These are phyloP conservation scores for Trissolcus brochymenae DNA, from an alignment of 2,888 invertebrate species.

Conservation along the genomic window DNA sequence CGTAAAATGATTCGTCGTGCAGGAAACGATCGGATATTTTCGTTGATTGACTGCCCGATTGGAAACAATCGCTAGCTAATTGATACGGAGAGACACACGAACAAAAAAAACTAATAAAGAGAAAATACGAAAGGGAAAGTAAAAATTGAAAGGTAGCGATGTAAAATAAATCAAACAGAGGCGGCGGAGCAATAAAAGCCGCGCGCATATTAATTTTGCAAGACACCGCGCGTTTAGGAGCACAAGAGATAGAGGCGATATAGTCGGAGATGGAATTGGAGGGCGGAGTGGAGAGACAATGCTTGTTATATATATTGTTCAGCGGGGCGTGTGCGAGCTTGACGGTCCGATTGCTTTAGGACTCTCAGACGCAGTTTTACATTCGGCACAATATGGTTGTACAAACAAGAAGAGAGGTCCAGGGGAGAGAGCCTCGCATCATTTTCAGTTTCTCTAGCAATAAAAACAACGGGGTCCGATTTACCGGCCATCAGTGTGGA, in stretches of 20 bases:
- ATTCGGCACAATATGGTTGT: constrained; percentile 49
- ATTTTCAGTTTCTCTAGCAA: constrained; percentile 40
- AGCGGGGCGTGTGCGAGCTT: constrained; percentile 54
- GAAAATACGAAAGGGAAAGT: not conserved
- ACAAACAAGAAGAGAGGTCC: constrained; percentile 21
- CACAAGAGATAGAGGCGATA: constrained; percentile 68
- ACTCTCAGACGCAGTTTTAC: constrained; percentile 34
- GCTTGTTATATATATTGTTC: constrained; percentile 72
- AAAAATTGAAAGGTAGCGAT: constrained; percentile 30
- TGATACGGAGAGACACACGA: too few species aligned
- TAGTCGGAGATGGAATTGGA: constrained; percentile 65
- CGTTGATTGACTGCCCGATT: too few species aligned
- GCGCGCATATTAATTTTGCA: constrained; percentile 44
- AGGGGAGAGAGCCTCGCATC: constrained; percentile 10
- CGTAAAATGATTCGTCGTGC: too few species aligned
- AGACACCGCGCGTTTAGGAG: constrained; percentile 56
- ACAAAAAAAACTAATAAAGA: not conserved
- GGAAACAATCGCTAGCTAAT: too few species aligned
- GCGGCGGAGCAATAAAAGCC: constrained; percentile 32
- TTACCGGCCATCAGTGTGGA: constrained; percentile 30
- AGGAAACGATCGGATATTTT: too few species aligned
- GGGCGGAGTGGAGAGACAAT: constrained; percentile 72
- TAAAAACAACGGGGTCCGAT: constrained; percentile 46
- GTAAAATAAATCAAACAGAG: constrained; percentile 32
- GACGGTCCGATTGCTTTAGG: constrained; percentile 46